phyloP scores from a whole-genome alignment of 2,113 vertebrate species.

The Eira barbara region DNA sequence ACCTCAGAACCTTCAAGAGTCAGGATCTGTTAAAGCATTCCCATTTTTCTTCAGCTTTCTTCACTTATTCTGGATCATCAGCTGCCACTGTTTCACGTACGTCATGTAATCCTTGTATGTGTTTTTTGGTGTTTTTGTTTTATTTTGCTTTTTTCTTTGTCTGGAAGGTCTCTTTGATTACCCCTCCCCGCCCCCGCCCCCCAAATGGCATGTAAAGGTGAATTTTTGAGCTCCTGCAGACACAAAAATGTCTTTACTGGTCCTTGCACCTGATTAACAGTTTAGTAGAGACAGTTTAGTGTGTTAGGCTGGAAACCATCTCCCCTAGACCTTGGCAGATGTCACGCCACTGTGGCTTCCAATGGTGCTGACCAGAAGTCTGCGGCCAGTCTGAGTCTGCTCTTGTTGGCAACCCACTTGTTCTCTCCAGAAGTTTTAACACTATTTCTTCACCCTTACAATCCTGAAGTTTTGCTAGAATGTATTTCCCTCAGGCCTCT shows the following conservation, averaged over 20 bases:
- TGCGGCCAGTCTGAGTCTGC: background rate
- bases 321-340: background rate
- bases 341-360: background rate
- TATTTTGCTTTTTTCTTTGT: background rate
- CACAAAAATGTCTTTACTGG: background rate
- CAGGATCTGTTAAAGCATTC: background rate
- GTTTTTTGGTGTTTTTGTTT: background rate
- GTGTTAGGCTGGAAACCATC: background rate
- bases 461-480: background rate
- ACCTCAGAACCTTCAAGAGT: background rate
- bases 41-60: background rate
- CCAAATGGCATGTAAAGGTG: background rate
- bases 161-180: background rate
- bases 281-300: background rate
- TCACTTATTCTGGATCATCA: background rate
- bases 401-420: background rate
- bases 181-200: fast-evolving
- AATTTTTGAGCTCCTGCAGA: background rate
- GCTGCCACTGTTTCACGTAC: background rate
- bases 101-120: background rate
- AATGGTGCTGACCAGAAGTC: background rate
- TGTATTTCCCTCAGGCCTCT: background rate
- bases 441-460: background rate
- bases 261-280: background rate
- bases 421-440: background rate